A percentile compares a stretch with the other conserved stretches of the same genome.
phyloP scores from a whole-genome alignment of 2,888 invertebrate species.

The Xestia sexstrigata region DNA sequence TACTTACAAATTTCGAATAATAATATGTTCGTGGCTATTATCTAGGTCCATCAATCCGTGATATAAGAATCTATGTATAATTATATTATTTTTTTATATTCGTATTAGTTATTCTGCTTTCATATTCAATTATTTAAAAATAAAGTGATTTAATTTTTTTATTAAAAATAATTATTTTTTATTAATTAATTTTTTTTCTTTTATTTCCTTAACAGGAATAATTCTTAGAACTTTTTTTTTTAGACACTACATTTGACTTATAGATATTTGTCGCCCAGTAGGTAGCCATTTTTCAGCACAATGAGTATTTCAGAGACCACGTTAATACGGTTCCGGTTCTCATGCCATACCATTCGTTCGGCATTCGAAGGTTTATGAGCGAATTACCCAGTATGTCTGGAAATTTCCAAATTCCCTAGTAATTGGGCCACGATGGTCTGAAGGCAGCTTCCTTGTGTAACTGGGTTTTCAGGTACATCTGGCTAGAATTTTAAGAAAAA shows the following conservation, averaged over 20 bases:
- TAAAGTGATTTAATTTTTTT: too few relatives aligned
- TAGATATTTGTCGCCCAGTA: too few relatives aligned
- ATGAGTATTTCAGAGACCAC: neutral
- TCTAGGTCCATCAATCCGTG: too few relatives aligned
- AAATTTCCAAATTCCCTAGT: constrained; percentile 11
- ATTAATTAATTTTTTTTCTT: too few relatives aligned
- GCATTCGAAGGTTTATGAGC: neutral
- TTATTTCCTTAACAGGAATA: too few relatives aligned
- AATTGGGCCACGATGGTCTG: constrained; percentile 6
- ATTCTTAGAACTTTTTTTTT: too few relatives aligned
- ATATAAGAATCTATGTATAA: too few relatives aligned
- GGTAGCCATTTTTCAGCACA: neutral
- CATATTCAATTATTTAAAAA: too few relatives aligned
- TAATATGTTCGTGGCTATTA: neutral
- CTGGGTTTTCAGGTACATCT: neutral
- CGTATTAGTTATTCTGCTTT: too few relatives aligned
- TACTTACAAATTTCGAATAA: neutral
- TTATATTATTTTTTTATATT: too few relatives aligned
- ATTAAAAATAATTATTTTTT: too few relatives aligned
- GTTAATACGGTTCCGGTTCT: neutral
- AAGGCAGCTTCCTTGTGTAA: neutral
- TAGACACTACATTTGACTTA: too few relatives aligned
- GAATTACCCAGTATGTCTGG: neutral
- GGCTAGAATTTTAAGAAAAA: neutral
- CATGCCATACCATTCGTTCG: neutral